phyloP scores from a whole-genome alignment of 2,797 vertebrate genomes.

The Menidia menidia region DNA sequence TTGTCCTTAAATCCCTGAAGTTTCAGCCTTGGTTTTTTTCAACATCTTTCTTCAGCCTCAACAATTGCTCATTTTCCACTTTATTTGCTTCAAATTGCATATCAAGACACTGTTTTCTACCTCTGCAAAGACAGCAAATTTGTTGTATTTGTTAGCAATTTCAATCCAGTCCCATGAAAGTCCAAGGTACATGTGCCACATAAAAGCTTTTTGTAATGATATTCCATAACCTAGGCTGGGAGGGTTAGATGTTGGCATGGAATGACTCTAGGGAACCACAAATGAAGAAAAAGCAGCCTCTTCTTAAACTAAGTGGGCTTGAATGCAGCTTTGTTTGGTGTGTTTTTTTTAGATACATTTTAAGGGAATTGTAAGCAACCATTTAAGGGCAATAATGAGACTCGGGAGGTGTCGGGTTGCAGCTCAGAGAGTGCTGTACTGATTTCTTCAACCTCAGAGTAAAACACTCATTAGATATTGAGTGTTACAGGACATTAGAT shows the following conservation, averaged over 20 bases:
- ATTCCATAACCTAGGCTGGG: neutral
- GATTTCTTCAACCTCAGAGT: slow-evolving; percentile 4
- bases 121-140: neutral
- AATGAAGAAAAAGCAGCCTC: neutral
- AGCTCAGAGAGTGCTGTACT: slow-evolving; percentile 1
- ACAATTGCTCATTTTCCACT: neutral
- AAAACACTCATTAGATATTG: neutral
- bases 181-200: neutral
- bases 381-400: slow-evolving; percentile 51
- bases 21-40: neutral
- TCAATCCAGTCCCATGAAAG: neutral
- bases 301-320: no score
- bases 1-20: no score
- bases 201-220: neutral
- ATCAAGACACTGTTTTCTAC: neutral
- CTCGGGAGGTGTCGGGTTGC: slow-evolving; percentile 9
- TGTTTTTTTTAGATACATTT: slow-evolving; percentile 20
- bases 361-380: slow-evolving; percentile 29
- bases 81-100: neutral
- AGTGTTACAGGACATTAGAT: neutral
- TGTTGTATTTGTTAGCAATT: neutral
- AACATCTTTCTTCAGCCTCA: neutral
- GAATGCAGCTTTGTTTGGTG: slow-evolving; percentile 5
- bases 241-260: neutral
- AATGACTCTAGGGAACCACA: neutral